phyloP scores from a whole-genome alignment of 2,888 invertebrate species.

The Cabera pusaria region DNA sequence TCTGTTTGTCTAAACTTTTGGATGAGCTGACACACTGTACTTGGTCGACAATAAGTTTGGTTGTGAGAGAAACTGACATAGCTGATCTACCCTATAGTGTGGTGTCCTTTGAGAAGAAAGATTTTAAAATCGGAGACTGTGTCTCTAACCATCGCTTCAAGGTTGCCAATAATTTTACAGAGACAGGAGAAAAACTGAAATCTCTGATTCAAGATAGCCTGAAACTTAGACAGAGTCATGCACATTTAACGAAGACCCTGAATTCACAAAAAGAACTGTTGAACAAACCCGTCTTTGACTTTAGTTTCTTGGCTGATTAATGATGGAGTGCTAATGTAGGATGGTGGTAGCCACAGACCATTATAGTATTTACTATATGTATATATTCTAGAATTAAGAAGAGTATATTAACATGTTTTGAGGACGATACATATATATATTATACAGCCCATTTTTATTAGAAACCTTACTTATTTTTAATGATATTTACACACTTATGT shows the following conservation, averaged over 20 bases:
- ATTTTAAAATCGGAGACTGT: slow-evolving; percentile 73
- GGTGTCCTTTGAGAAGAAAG: slow-evolving; percentile 71
- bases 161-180: slow-evolving; percentile 43
- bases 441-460: no score
- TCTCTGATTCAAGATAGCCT: slow-evolving; percentile 73
- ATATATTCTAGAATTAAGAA: no score
- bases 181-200: slow-evolving; percentile 59
- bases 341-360: no score
- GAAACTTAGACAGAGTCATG: slow-evolving; percentile 60
- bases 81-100: slow-evolving; percentile 71
- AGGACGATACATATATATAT: no score
- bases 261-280: slow-evolving; percentile 60
- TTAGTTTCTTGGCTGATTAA: slow-evolving; percentile 62
- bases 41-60: slow-evolving; percentile 70
- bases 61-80: slow-evolving; percentile 59
- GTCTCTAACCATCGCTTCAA: slow-evolving; percentile 62
- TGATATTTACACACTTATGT: no score
- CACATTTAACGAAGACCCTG: slow-evolving; percentile 56
- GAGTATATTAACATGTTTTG: no score
- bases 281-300: slow-evolving; percentile 57
- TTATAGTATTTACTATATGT: no score
- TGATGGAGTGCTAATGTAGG: no score
- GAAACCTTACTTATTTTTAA: no score
- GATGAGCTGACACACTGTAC: slow-evolving; percentile 64
- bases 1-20: slow-evolving; percentile 50